Evolutionary conservation across 2,888 invertebrate genomes (phyloP), one percentile per base, ranked within the genome.

Genomic region (Patella caerulea): DNA sequence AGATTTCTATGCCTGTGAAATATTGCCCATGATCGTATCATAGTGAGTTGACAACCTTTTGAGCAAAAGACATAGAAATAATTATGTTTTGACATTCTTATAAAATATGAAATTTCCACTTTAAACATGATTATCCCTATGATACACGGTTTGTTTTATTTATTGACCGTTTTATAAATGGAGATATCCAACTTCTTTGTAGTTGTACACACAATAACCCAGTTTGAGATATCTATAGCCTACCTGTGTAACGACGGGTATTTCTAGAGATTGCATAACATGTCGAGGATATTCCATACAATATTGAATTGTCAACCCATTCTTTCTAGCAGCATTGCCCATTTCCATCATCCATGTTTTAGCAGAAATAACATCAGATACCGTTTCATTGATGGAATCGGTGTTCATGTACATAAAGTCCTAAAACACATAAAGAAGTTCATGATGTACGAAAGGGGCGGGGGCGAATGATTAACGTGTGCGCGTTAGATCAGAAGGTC

Each of bases 361-460:
- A 5, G 87, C 90, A 11, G 88, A 77, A 55, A 74, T 71, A 9
- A 89, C 72, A 71, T 87, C 83, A 7, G 81, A 76, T 52, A 82
- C 79, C 4, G 87, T 78, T 7, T 84, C 81, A 17, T 84, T 79
- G 15, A 89, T 82, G 12, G 83, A 81, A 72, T 83, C 81, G n/a
- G 87, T 83, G 72, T 89, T 86, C n/a, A 83, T 81, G 73, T 90
- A 86, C 74, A 90, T 76, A 88, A 88, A 89, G 79, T 90, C 90
- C 89, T 89, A 76, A 0, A 78, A 75, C 45, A 45, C 9, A 45
- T 45, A 45, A 9, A 45, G 9, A 45, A 45, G 7, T 9, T 7
- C 45, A 45, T 45, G 7, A 45, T 9, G 9, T 15, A 19, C 2
- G 12, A 65, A 65, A 4, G 4, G 3, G 11, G 24, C 7, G 5